Percentiles rank a stretch among this genome's conserved stretches.
These are phyloP conservation scores for Tokudaia tokunoshimensis DNA, from an alignment of 2,797 vertebrate genomes.

Conservation along the genomic window DNA sequence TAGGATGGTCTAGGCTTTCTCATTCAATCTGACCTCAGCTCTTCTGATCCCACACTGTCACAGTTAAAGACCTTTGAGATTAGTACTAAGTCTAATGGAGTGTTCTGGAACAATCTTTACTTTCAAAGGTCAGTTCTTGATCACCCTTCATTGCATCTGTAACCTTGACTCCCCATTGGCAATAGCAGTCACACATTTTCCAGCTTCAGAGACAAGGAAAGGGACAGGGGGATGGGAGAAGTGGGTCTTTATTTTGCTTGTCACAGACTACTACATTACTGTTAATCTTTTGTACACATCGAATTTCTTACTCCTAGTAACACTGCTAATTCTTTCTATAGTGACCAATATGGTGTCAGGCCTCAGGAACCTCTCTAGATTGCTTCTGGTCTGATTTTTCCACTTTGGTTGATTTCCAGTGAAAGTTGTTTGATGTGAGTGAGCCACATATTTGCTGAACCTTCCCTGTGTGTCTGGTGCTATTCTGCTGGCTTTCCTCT, in stretches of 20 bases:
- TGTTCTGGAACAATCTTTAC: neutral
- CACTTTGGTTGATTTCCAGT: neutral
- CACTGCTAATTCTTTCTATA: neutral
- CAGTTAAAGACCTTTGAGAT: neutral
- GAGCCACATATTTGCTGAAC: neutral
- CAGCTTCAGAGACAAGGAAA: neutral
- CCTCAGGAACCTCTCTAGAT: conserved; percentile 1
- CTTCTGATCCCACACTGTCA: neutral
- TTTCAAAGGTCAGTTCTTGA: neutral
- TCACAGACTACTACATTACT: neutral
- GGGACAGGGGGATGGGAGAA: neutral
- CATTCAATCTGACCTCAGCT: neutral
- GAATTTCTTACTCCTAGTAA: neutral
- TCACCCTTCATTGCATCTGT: neutral
- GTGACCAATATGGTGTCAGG: neutral
- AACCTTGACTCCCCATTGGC: neutral
- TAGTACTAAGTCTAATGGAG: neutral
- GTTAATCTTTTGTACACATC: neutral
- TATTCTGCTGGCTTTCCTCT: neutral
- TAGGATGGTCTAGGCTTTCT: neutral
- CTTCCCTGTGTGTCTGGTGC: neutral
- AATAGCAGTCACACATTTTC: neutral
- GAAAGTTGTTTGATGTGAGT: neutral
- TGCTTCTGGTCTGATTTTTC: neutral
- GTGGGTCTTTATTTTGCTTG: neutral